Evolutionary conservation across 1,140 invertebrate species (phyloP).

Genomic region (Hycleus phaleratus): DNA sequence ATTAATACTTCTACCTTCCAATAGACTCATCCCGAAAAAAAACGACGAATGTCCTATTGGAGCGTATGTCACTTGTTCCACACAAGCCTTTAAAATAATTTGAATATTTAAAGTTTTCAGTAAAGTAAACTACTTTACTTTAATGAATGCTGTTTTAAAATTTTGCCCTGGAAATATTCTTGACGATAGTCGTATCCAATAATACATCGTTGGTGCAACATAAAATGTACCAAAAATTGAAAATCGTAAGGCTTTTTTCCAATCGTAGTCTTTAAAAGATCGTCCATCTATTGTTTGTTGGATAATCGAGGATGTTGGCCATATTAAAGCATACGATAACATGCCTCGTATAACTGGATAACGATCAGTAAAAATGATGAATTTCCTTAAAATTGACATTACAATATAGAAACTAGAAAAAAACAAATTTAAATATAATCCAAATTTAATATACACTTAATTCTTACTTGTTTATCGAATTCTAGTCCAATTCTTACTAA

Average conservation of each 20-base stretch:
- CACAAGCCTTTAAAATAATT: slow-evolving; percentile 52
- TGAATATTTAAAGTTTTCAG: neutral
- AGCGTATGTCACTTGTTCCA: slow-evolving; percentile 75
- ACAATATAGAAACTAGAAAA: too few relatives aligned
- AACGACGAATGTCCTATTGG: slow-evolving; percentile 73
- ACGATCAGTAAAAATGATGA: slow-evolving; percentile 29
- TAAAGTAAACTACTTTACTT: slow-evolving; percentile 44
- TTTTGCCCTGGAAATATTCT: slow-evolving; percentile 56
- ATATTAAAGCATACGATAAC: slow-evolving; percentile 60
- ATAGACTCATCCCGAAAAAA: slow-evolving; percentile 70
- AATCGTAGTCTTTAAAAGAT: slow-evolving; percentile 49
- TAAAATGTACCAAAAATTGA: slow-evolving; percentile 60
- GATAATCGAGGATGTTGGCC: slow-evolving; percentile 38
- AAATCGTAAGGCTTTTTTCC: slow-evolving; percentile 53
- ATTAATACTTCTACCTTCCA: slow-evolving; percentile 62
- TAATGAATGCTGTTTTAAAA: slow-evolving; percentile 55
- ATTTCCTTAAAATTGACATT: too few relatives aligned
- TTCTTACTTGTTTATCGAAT: too few relatives aligned
- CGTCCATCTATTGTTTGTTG: slow-evolving; percentile 48
- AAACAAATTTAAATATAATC: too few relatives aligned
- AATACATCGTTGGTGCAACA: slow-evolving; percentile 63
- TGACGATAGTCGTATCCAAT: slow-evolving; percentile 58
- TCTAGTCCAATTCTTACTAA: too few relatives aligned
- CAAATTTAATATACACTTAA: too few relatives aligned
- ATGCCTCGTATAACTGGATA: slow-evolving; percentile 58